Percentiles rank a stretch among this genome's conserved stretches.
Conservation (phyloP, 1,140 invertebrate species). For the Druon quercuslanigerum region DNA sequence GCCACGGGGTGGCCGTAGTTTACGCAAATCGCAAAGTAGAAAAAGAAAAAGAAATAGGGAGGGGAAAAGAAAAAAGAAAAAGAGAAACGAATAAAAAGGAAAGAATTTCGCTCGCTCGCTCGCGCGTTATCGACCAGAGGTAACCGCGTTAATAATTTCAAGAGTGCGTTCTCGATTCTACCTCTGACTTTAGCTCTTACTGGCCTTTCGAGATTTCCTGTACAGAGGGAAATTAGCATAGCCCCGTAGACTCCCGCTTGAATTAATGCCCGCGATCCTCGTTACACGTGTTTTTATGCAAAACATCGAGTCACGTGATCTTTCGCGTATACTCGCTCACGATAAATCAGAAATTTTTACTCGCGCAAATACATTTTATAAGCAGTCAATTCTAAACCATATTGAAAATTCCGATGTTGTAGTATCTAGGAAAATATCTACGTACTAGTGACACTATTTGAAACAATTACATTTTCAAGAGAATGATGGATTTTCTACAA, state of each 20-base stretch:
- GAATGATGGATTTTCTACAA: too few species aligned
- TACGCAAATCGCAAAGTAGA: conserved; percentile 43
- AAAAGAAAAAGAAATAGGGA: conserved; percentile 39
- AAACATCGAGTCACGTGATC: conserved; percentile 28
- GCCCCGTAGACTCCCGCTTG: conserved; percentile 59
- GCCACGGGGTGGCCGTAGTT: conserved; percentile 7
- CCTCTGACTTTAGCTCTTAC: neutral
- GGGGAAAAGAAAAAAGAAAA: conserved; percentile 35
- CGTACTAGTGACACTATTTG: too few species aligned
- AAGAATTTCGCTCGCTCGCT: conserved; percentile 43
- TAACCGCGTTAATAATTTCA: conserved; percentile 52
- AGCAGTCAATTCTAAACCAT: neutral
- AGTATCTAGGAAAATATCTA: too few species aligned
- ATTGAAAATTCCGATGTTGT: too few species aligned
- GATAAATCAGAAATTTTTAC: conserved; percentile 36
- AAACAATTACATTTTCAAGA: too few species aligned
- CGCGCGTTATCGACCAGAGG: conserved; percentile 41
- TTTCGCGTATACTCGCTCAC: conserved; percentile 31
- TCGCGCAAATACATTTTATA: conserved; percentile 22
- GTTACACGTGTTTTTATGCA: conserved; percentile 59
- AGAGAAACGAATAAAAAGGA: conserved; percentile 35
- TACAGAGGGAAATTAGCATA: conserved; percentile 71
- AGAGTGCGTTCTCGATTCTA: conserved; percentile 34
- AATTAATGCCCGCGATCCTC: conserved; percentile 66
- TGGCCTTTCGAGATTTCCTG: conserved; percentile 60